Percentiles rank a stretch among this genome's conserved stretches.
Evolutionary conservation across 1,140 invertebrate genomes (phyloP).

Genomic region (Leptinotarsa texana): DNA sequence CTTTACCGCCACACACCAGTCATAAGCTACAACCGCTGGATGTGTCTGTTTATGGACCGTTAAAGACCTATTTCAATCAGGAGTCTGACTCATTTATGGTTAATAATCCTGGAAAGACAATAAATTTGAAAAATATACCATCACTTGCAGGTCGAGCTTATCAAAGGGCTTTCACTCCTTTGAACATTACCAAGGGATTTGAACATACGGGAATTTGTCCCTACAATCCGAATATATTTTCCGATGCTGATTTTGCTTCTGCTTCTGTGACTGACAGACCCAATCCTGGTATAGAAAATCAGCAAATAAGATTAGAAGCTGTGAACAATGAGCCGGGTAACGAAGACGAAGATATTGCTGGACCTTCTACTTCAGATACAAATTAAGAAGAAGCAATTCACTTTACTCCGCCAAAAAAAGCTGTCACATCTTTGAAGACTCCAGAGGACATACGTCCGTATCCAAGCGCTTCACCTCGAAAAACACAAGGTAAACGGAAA

Average conservation of each 20-base stretch:
- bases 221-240: conserved; percentile 51
- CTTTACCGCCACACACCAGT: conserved; percentile 56
- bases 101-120: conserved; percentile 32
- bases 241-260: conserved; percentile 50
- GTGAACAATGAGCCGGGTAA: not conserved
- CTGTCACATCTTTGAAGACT: too few species aligned
- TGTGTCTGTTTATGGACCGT: conserved; percentile 47
- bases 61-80: conserved; percentile 33
- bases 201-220: conserved; percentile 52
- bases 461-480: too few species aligned
- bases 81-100: conserved; percentile 33
- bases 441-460: too few species aligned
- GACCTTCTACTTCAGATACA: too few species aligned
- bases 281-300: conserved; percentile 10
- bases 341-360: too few species aligned
- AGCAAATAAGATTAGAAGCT: conserved; percentile 6
- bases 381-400: too few species aligned
- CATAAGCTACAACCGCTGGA: conserved; percentile 54
- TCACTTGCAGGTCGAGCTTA: conserved; percentile 44
- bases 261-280: conserved; percentile 30
- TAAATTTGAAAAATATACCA: too few species aligned
- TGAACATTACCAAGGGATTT: conserved; percentile 53
- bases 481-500: too few species aligned
- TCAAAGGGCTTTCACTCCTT: conserved; percentile 30
- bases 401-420: too few species aligned